phyloP scores from a whole-genome alignment of 2,888 invertebrate species.

The Blomia tropicalis region DNA sequence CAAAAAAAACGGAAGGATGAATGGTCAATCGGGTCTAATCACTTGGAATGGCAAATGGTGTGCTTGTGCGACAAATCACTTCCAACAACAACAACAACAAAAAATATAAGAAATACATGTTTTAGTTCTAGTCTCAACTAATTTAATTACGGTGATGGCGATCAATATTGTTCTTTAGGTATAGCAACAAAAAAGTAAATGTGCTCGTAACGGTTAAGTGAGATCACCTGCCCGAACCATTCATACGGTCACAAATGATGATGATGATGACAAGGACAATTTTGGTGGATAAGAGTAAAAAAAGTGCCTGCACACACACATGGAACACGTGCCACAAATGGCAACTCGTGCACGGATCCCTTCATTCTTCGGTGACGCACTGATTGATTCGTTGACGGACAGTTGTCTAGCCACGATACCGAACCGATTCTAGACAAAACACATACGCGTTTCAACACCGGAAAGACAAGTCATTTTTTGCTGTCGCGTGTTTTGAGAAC shows the following conservation, averaged over 20 bases:
- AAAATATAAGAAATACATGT: no score
- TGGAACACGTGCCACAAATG: not conserved
- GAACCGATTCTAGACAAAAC: not conserved
- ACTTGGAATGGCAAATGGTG: constrained; percentile 10
- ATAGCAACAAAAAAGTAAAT: no score
- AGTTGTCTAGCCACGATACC: not conserved
- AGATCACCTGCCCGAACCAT: not conserved
- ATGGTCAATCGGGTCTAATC: constrained; percentile 2
- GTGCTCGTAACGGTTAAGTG: constrained; percentile 6
- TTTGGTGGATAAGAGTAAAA: not conserved
- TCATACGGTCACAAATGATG: no score
- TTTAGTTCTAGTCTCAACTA: no score
- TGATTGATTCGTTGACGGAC: no score
- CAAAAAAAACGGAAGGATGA: constrained; percentile 11
- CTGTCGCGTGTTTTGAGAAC: no score
- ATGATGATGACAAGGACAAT: constrained; percentile 15
- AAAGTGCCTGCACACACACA: not conserved
- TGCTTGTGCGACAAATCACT: not conserved
- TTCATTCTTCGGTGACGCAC: no score
- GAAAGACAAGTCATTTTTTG: constrained; percentile 8
- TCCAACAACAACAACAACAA: no score
- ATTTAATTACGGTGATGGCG: not conserved
- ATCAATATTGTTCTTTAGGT: constrained; percentile 1
- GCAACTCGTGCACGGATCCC: not conserved
- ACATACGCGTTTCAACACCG: no score